Percentiles rank a stretch among this genome's conserved stretches.
Evolutionary conservation across 2,888 invertebrate species (phyloP).

Genomic region (Amiota mariae): DNA sequence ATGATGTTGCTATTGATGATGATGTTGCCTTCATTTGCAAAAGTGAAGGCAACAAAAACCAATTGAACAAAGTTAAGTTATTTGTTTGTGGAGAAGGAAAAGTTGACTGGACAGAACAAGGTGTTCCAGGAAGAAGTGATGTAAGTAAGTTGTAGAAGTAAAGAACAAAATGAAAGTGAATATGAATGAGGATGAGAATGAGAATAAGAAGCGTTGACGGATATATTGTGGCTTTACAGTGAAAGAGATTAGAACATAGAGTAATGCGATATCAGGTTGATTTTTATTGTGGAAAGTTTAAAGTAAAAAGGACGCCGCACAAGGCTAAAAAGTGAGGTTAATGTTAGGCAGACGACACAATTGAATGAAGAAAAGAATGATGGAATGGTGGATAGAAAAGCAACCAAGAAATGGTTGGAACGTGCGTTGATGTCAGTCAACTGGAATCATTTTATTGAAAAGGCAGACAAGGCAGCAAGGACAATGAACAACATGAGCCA

Average conservation of each 20-base stretch:
- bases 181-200: slow-evolving; percentile 48
- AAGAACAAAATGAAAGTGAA: slow-evolving; percentile 53
- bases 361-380: no score
- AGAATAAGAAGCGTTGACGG: no score
- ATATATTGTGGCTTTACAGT: no score
- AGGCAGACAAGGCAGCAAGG: slow-evolving; percentile 12
- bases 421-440: slow-evolving; percentile 27
- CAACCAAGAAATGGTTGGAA: background rate
- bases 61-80: background rate
- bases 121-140: background rate
- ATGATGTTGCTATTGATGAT: background rate
- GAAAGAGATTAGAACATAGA: background rate
- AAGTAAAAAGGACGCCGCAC: background rate
- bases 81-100: background rate
- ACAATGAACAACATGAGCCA: slow-evolving; percentile 11
- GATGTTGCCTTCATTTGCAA: background rate
- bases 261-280: slow-evolving; percentile 12
- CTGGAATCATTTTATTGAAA: slow-evolving; percentile 29
- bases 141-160: background rate
- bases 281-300: slow-evolving; percentile 12
- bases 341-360: no score
- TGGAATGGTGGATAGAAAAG: no score
- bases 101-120: slow-evolving; percentile 3
- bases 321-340: no score
- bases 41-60: slow-evolving; percentile 1